Evolutionary conservation across 2,113 vertebrate species (phyloP).

Genomic region (Petroica traversi): DNA sequence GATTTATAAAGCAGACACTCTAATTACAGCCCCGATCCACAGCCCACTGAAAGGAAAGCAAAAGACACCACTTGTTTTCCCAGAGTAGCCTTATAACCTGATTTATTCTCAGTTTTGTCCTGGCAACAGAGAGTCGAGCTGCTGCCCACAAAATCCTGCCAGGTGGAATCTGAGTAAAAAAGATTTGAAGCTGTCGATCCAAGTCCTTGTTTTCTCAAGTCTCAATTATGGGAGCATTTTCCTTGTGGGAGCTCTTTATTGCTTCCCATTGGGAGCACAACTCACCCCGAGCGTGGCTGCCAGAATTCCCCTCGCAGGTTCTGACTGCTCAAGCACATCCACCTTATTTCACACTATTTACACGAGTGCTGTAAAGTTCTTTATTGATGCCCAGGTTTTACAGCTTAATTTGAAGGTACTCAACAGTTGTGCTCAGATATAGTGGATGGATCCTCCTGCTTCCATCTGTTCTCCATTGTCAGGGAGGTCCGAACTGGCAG

Average conservation of each 20-base stretch:
- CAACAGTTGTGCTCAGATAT: background rate
- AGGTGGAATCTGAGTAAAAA: background rate
- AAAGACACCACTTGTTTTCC: background rate
- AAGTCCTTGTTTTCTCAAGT: background rate
- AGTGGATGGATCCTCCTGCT: background rate
- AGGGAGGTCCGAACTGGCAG: background rate
- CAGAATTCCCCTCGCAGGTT: background rate
- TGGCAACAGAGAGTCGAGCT: background rate
- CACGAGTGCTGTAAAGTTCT: background rate
- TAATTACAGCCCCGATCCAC: background rate
- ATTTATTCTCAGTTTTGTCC: background rate
- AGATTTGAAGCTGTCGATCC: background rate
- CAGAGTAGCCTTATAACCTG: background rate
- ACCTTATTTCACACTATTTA: background rate
- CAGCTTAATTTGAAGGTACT: constrained; percentile 26
- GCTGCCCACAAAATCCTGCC: background rate
- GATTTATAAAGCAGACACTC: background rate
- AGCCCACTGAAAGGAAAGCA: background rate
- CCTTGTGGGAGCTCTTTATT: background rate
- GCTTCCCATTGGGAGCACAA: background rate
- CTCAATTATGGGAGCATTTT: background rate
- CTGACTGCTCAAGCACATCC: background rate
- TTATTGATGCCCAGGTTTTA: constrained; percentile 1
- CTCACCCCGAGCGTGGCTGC: rapidly evolving
- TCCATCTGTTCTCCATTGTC: background rate